phyloP scores from a whole-genome alignment of 2,113 vertebrate species.

The Brachyistius frenatus region DNA sequence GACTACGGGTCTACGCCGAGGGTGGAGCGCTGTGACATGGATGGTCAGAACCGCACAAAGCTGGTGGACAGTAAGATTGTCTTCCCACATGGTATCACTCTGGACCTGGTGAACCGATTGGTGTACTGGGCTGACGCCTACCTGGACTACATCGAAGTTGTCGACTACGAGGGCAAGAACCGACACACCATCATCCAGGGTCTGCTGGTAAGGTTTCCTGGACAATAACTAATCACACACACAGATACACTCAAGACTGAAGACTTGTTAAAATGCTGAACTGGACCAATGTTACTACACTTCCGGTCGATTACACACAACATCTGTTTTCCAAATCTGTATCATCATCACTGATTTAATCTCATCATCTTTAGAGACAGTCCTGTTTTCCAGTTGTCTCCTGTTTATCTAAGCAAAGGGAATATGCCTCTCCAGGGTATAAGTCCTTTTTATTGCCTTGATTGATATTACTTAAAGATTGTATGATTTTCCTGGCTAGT shows the following conservation, averaged over 20 bases:
- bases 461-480: constrained; percentile 64
- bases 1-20: constrained; percentile 97
- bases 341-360: constrained; percentile 54
- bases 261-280: not conserved
- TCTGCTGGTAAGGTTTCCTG: constrained; percentile 88
- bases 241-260: not conserved
- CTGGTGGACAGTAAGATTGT: constrained; percentile 97
- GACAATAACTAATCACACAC: not conserved
- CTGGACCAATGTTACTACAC: not conserved
- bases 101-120: constrained; percentile 95
- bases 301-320: constrained; percentile 9
- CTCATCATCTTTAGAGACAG: constrained; percentile 19
- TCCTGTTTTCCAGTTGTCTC: constrained; percentile 35
- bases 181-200: constrained; percentile 98
- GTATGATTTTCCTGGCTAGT: constrained; percentile 65
- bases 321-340: constrained; percentile 49
- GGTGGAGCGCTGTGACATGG: constrained; percentile 98
- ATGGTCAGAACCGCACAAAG: constrained; percentile 97
- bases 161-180: constrained; percentile 97
- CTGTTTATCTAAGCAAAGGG: constrained; percentile 15
- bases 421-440: constrained; percentile 3
- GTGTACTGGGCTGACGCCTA: constrained; percentile 99
- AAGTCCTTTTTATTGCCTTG: constrained; percentile 58
- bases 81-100: constrained; percentile 95
- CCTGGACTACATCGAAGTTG: constrained; percentile 98